Conservation (phyloP, 2,113 vertebrate genomes). For the Clarias batrachus region DNA sequence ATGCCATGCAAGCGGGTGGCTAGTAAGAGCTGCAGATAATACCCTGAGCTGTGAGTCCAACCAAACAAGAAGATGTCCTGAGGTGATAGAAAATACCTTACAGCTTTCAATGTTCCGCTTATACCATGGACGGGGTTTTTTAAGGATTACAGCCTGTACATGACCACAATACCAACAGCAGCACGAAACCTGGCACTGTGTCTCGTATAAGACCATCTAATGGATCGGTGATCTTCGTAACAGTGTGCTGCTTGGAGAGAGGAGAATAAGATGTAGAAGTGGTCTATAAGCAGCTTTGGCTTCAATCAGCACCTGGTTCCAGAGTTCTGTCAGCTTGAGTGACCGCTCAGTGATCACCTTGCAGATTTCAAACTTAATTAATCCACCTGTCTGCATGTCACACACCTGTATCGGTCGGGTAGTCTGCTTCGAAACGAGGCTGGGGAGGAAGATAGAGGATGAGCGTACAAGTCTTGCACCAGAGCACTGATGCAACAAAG, state of each 20-base stretch:
- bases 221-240: background rate
- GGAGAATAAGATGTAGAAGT: background rate
- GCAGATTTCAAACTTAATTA: conserved; percentile 75
- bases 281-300: background rate
- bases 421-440: conserved; percentile 48
- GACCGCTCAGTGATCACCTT: conserved; percentile 69
- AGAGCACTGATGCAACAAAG: background rate
- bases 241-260: background rate
- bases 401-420: conserved; percentile 53
- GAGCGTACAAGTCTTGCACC: conserved; percentile 7
- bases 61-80: conserved; percentile 48
- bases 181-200: conserved; percentile 43
- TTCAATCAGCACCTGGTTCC: background rate
- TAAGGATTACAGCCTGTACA: conserved; percentile 50
- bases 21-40: conserved; percentile 45
- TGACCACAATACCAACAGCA: conserved; percentile 55
- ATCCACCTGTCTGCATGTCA: conserved; percentile 60
- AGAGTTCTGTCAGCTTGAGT: conserved; percentile 48
- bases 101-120: conserved; percentile 53
- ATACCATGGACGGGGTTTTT: conserved; percentile 57
- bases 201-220: conserved; percentile 6
- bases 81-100: conserved; percentile 49
- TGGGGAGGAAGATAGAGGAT: conserved; percentile 20
- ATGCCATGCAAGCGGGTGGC: conserved; percentile 32
- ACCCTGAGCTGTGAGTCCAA: conserved; percentile 30